Base-by-base conservation (phyloP, 2,888 invertebrate genomes). In the Quadriops clusia region DNA sequence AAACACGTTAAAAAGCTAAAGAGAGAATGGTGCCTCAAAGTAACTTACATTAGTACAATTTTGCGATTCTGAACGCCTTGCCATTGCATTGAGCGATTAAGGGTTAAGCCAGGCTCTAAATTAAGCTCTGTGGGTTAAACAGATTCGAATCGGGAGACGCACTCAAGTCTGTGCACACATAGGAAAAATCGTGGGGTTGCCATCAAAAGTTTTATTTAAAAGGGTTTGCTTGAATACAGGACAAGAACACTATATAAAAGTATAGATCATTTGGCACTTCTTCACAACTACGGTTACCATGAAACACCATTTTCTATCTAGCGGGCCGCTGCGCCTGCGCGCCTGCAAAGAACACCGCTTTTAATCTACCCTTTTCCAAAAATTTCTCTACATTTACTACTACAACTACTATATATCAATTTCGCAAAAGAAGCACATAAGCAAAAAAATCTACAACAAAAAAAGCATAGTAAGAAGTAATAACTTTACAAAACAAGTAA, bases 261-360 rank as follows among this genome's bases (percentile, higher is more conserved):
- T n/a, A n/a, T n/a, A n/a, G n/a, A n/a, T n/a, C n/a, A n/a, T n/a
- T 33, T 25, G 14, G 30, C 22, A 24, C 29, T 30, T 35, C 30
- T 33, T 29, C 32, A 32, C 28, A 33, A 33, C 35, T 28, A 41
- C 31, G 28, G 30, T 34, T 30, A 43, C 38, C 42, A 43, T 43
- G 42, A 47, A 44, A 43, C 44, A 44, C 44, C 47, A 49, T 42
- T 41, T 40, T 29, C 34, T 28, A n/a, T 42, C 40, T 51, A 54
- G 45, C 52, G 54, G 35, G 53, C 51, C 37, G 49, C 47, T 30
- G 51, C 50, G 41, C 51, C 51, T 33, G 50, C 49, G 38, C 53
- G 53, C 50, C 52, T 53, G 45, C 23, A 53, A 53, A 41, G 28
- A n/a, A n/a, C n/a, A n/a, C n/a, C n/a, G n/a, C n/a, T n/a, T n/a